Evolutionary conservation across 2,888 invertebrate genomes (phyloP).

Genomic region (Drosophila villosipedis): DNA sequence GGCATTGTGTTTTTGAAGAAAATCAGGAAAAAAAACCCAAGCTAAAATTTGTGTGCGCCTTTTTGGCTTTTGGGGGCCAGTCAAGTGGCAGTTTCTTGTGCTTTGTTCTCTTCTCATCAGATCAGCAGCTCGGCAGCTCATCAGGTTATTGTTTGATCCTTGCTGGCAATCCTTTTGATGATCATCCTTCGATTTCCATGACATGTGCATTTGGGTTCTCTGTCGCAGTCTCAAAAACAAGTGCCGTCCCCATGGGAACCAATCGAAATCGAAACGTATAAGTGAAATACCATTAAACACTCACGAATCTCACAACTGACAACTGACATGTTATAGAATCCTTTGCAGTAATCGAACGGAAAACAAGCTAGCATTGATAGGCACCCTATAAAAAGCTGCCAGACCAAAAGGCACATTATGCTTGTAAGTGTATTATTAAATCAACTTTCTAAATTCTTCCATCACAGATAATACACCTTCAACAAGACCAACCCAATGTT

Average conservation of each 20-base stretch:
- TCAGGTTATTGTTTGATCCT: slow-evolving; percentile 70
- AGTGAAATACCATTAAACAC: slow-evolving; percentile 42
- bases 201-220: slow-evolving; percentile 46
- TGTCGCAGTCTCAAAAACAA: slow-evolving; percentile 19
- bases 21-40: slow-evolving; percentile 3
- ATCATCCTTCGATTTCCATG: slow-evolving; percentile 64
- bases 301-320: slow-evolving; percentile 18
- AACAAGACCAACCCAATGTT: neutral
- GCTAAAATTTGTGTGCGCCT: slow-evolving; percentile 32
- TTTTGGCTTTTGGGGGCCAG: slow-evolving; percentile 23
- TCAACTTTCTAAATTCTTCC: neutral
- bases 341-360: neutral
- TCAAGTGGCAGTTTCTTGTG: slow-evolving; percentile 27
- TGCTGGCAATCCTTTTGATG: slow-evolving; percentile 61
- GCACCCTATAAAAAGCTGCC: neutral
- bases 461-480: neutral
- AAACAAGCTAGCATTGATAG: neutral
- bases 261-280: slow-evolving; percentile 20
- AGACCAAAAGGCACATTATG: neutral
- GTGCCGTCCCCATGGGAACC: slow-evolving; percentile 52
- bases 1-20: slow-evolving; percentile 38
- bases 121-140: slow-evolving; percentile 9
- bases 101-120: slow-evolving; percentile 37
- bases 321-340: slow-evolving; percentile 18
- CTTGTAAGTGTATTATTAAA: neutral